Percentiles rank a stretch among this genome's conserved stretches.
Conservation (phyloP, 2,888 invertebrate species). For the Ferrisia virgata region DNA sequence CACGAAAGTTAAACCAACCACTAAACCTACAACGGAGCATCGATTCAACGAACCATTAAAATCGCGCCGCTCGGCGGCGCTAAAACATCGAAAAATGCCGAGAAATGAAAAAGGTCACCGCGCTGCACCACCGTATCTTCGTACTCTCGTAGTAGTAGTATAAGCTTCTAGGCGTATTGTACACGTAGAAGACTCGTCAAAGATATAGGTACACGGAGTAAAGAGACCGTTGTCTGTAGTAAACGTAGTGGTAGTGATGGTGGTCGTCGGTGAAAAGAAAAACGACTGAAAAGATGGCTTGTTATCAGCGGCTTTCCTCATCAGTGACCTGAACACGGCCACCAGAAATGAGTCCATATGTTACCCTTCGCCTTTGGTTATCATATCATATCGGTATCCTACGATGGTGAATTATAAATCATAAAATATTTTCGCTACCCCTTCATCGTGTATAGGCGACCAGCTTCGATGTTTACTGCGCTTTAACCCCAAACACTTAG, state of each 20-base stretch:
- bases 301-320: slow-evolving; percentile 45
- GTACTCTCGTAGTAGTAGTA: no score
- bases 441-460: slow-evolving; percentile 20
- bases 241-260: no score
- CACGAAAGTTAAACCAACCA: not conserved
- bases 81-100: not conserved
- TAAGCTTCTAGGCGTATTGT: not conserved
- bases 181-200: not conserved
- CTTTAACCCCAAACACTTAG: slow-evolving; percentile 40
- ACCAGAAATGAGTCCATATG: slow-evolving; percentile 44
- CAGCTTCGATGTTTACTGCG: slow-evolving; percentile 4
- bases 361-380: slow-evolving; percentile 41
- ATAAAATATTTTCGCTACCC: slow-evolving; percentile 42
- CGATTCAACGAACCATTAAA: not conserved
- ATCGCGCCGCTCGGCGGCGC: not conserved
- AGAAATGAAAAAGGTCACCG: not conserved
- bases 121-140: not conserved
- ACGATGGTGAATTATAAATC: slow-evolving; percentile 42
- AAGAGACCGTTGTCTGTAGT: not conserved
- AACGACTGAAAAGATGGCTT: slow-evolving; percentile 25
- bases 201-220: not conserved
- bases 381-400: slow-evolving; percentile 39
- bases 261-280: slow-evolving; percentile 26
- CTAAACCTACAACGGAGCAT: not conserved
- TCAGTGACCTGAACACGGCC: slow-evolving; percentile 42